These are phyloP conservation scores for Rhopalosiphum padi DNA, from an alignment of 1,140 invertebrate species.

Conservation along the genomic window DNA sequence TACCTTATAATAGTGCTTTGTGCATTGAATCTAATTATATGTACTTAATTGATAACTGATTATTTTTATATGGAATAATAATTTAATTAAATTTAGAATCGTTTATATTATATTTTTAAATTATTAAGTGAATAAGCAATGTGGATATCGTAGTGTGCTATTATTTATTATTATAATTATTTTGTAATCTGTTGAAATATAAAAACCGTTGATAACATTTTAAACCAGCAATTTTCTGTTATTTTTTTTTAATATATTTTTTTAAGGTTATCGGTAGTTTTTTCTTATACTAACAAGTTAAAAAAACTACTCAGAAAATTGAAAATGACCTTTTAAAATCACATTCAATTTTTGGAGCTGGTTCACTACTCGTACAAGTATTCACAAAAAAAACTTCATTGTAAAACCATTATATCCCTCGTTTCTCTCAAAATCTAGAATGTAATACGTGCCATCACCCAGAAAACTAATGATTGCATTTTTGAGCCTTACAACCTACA, in stretches of 20 bases:
- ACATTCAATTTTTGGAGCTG: not conserved
- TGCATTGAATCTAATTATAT: not conserved
- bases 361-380: not conserved
- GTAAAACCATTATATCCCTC: not conserved
- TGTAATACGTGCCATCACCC: not conserved
- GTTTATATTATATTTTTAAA: not conserved
- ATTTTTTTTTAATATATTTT: not conserved
- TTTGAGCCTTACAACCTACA: not conserved
- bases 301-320: not conserved
- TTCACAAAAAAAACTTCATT: not conserved
- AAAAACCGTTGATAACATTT: not conserved
- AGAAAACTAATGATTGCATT: not conserved
- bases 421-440: not conserved
- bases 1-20: not conserved
- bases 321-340: conserved; percentile 3
- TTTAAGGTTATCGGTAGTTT: not conserved
- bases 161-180: not conserved
- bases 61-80: not conserved
- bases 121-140: not conserved
- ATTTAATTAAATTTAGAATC: not conserved
- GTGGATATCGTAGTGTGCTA: not conserved
- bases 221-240: not conserved
- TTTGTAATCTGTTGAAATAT: not conserved
- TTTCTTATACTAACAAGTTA: not conserved
- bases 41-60: not conserved